phyloP scores from a whole-genome alignment of 2,888 invertebrate species.

The Apocheima hispidaria region DNA sequence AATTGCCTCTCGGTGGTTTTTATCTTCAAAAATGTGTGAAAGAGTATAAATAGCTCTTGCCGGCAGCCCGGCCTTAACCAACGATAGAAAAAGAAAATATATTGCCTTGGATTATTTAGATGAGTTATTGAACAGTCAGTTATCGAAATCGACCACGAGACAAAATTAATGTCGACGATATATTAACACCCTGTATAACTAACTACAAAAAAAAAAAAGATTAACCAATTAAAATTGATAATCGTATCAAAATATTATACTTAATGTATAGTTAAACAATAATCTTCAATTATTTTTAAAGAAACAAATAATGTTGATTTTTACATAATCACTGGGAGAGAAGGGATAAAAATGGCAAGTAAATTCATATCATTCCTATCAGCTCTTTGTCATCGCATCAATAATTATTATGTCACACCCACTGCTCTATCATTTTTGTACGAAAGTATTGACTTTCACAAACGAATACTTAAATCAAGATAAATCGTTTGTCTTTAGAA shows the following conservation, averaged over 20 bases:
- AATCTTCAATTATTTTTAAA: slow-evolving; percentile 50
- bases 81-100: too few species aligned
- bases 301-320: slow-evolving; percentile 47
- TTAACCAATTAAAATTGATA: slow-evolving; percentile 49
- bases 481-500: neutral
- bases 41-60: too few species aligned
- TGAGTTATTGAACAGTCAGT: neutral
- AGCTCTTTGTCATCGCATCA: slow-evolving; percentile 36
- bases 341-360: slow-evolving; percentile 61
- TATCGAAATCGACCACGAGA: slow-evolving; percentile 11
- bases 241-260: slow-evolving; percentile 49
- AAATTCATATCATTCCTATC: slow-evolving; percentile 45
- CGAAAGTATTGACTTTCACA: slow-evolving; percentile 14
- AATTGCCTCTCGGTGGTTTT: too few species aligned
- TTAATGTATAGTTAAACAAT: slow-evolving; percentile 48
- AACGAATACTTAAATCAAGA: slow-evolving; percentile 1
- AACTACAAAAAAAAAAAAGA: slow-evolving; percentile 38
- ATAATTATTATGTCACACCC: slow-evolving; percentile 30
- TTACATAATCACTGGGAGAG: slow-evolving; percentile 55
- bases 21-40: too few species aligned
- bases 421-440: slow-evolving; percentile 22
- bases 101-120: too few species aligned
- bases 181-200: slow-evolving; percentile 31
- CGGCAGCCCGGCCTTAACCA: too few species aligned
- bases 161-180: slow-evolving; percentile 20